phyloP scores from a whole-genome alignment of 2,797 vertebrate species.

The Phylloscopus collybita region DNA sequence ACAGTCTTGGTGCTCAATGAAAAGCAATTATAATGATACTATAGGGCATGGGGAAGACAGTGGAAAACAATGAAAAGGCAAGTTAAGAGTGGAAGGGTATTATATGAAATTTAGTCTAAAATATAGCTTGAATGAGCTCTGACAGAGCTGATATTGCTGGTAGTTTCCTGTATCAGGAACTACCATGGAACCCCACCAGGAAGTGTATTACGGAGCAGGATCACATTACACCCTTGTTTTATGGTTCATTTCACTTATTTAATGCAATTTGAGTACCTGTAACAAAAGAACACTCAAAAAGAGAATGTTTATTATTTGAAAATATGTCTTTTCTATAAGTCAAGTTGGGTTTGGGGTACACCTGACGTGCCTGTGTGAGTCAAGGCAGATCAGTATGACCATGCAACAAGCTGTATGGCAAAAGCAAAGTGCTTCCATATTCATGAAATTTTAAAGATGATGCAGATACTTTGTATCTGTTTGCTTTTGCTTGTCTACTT shows the following conservation, averaged over 20 bases:
- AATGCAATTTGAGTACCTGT: constrained; percentile 78
- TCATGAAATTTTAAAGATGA: background rate
- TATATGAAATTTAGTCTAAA: constrained; percentile 67
- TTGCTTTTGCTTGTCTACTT: background rate
- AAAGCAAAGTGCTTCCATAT: background rate
- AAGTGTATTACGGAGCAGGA: constrained; percentile 73
- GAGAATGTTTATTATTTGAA: constrained; percentile 62
- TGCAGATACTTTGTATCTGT: background rate
- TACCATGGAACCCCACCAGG: constrained; percentile 76
- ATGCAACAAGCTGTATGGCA: background rate
- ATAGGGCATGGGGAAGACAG: background rate
- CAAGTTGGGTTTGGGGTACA: constrained; percentile 47
- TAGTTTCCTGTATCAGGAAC: constrained; percentile 82
- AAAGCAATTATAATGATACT: background rate
- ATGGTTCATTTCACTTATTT: constrained; percentile 82
- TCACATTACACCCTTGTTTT: constrained; percentile 81
- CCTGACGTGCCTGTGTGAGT: constrained; percentile 14
- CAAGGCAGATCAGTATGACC: background rate
- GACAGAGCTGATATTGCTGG: constrained; percentile 57
- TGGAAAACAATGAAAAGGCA: constrained; percentile 33
- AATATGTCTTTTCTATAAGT: constrained; percentile 58
- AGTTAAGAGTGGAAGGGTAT: constrained; percentile 51
- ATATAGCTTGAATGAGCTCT: constrained; percentile 73
- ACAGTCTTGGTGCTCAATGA: background rate
- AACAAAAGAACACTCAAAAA: constrained; percentile 68